Evolutionary conservation across 1,140 invertebrate genomes (phyloP), one percentile per base, ranked within the genome.

Genomic region (Epicauta chinensis): DNA sequence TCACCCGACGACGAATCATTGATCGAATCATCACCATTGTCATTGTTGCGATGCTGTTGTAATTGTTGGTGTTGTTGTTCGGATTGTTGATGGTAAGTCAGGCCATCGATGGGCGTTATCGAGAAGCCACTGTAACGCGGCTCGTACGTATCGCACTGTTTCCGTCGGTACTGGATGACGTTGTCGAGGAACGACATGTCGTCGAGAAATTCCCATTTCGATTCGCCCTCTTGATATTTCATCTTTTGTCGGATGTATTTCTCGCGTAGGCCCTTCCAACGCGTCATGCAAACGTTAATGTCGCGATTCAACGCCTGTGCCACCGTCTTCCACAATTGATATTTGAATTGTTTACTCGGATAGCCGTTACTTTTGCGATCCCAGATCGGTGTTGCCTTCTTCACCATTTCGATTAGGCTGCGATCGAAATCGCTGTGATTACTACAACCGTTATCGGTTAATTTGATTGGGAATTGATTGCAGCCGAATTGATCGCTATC

Each of bases 191-290:
- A 64, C 9, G 35, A 16, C 30, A 64, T 17, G 4, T 59, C 57
- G 30, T 64, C 62, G 1, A 64, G 34, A 31, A 64, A 49, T 41
- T 62, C 60, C 62, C 62, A 64, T 44, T 64, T 64, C 14, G 41
- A 43, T 30, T 60, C 55, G 2, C 57, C 56, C 30, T 60, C 62
- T 37, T 58, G 44, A 14, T 47, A 62, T 43, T 62, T 62, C 7
- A 51, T 54, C 42, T 62, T 64, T 40, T 64, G 62, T 17, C 62
- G 35, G 23, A 64, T 64, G 45, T 64, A 64, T 35, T 64, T 64
- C 38, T 64, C 62, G 39, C 62, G 45, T n/a, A 64, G 40, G 3
- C 57, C 59, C 37, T 64, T 64, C 62, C 62, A 64, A 7, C 60
- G 34, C 13, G 60, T 46, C 57, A 56, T 59, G 32, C 62, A 64